Percentiles rank a stretch among this genome's conserved stretches.
Evolutionary conservation across 2,888 invertebrate species (phyloP).

Genomic region (Hypolimnas misippus): DNA sequence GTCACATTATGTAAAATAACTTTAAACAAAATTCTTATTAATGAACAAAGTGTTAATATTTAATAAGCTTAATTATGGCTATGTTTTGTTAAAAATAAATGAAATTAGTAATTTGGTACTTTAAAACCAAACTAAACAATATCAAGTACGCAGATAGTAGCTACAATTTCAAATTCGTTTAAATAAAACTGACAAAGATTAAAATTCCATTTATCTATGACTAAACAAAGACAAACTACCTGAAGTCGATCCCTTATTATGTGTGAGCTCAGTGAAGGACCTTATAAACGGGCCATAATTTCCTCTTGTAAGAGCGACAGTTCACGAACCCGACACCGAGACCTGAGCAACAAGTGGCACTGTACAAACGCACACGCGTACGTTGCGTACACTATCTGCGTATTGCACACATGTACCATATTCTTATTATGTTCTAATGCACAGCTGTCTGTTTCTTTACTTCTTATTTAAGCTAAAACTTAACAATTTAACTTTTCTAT

Average conservation of each 20-base stretch:
- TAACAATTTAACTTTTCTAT: not conserved
- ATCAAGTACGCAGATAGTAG: not conserved
- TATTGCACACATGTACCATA: slow-evolving; percentile 19
- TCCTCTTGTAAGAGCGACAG: slow-evolving; percentile 42
- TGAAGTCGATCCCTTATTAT: slow-evolving; percentile 44
- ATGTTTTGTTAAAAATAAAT: too few species aligned
- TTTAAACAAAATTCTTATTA: too few species aligned
- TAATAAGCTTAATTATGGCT: too few species aligned
- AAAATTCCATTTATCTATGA: slow-evolving; percentile 4
- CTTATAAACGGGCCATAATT: slow-evolving; percentile 43
- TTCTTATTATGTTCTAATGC: slow-evolving; percentile 17
- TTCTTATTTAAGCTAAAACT: slow-evolving; percentile 16
- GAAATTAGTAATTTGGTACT: not conserved
- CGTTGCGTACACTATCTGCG: slow-evolving; percentile 17
- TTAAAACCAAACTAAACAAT: not conserved
- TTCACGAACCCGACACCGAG: slow-evolving; percentile 43
- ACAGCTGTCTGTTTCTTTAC: slow-evolving; percentile 28
- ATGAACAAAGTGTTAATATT: too few species aligned
- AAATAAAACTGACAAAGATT: not conserved
- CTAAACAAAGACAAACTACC: slow-evolving; percentile 51
- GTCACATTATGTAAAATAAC: too few species aligned
- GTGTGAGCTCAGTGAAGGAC: slow-evolving; percentile 40
- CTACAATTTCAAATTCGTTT: too few species aligned
- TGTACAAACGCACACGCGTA: slow-evolving; percentile 27
- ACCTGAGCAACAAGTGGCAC: slow-evolving; percentile 44